These are phyloP conservation scores for Seriola quinqueradiata DNA, from an alignment of 2,113 vertebrate genomes.

Conservation along the genomic window DNA sequence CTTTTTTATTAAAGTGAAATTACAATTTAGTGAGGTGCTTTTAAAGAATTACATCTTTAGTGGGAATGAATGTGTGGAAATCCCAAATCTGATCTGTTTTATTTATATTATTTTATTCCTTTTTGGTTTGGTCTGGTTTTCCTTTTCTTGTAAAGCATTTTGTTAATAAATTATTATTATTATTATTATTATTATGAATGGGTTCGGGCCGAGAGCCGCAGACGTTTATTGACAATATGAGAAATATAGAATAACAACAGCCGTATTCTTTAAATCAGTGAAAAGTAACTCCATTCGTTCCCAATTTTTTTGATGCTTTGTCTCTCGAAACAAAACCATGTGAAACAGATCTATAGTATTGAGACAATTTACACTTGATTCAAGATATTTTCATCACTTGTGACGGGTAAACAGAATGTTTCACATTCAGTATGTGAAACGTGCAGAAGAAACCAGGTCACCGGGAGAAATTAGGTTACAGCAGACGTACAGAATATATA, in stretches of 20 bases:
- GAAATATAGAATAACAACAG: not conserved
- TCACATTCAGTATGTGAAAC: not conserved
- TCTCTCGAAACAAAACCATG: not conserved
- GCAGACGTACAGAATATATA: not conserved
- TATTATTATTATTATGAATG: too few relatives aligned
- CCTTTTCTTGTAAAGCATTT: too few relatives aligned
- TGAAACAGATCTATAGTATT: not conserved
- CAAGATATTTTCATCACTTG: not conserved
- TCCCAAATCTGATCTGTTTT: too few relatives aligned
- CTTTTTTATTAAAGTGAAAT: not conserved
- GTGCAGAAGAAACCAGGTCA: constrained; percentile 10
- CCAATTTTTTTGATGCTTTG: not conserved
- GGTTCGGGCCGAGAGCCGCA: not conserved
- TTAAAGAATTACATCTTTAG: not conserved
- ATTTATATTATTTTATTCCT: too few relatives aligned
- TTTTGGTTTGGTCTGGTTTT: too few relatives aligned
- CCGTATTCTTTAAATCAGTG: not conserved
- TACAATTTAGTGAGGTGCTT: not conserved
- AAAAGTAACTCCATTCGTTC: not conserved
- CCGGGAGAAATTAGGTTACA: constrained; percentile 2
- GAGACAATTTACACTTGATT: not conserved
- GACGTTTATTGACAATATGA: not conserved
- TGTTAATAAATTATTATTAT: too few relatives aligned
- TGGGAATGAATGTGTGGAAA: not conserved
- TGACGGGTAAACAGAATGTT: not conserved